phyloP scores from a whole-genome alignment of 2,888 invertebrate species.

The Villa cingulata region DNA sequence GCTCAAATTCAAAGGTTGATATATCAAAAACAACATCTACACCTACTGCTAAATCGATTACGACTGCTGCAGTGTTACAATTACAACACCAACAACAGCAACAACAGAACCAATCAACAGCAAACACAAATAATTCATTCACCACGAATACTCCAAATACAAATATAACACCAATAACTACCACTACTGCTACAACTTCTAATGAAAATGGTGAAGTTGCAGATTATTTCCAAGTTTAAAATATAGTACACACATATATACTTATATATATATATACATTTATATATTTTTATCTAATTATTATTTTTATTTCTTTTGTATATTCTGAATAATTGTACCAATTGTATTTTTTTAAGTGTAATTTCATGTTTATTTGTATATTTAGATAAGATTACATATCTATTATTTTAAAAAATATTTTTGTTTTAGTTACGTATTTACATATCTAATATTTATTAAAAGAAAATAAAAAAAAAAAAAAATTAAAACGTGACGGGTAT shows the following conservation, averaged over 20 bases:
- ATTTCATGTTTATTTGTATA: too few relatives aligned
- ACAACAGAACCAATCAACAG: not conserved
- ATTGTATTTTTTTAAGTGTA: too few relatives aligned
- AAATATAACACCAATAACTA: too few relatives aligned
- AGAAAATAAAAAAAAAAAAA: not conserved
- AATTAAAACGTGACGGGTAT: constrained; percentile 5
- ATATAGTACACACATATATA: too few relatives aligned
- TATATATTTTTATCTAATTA: too few relatives aligned
- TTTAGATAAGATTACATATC: too few relatives aligned
- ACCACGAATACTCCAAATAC: constrained; percentile 14
- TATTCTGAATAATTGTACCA: too few relatives aligned
- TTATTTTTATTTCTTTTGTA: too few relatives aligned
- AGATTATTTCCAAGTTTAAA: constrained; percentile 37
- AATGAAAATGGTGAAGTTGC: constrained; percentile 29
- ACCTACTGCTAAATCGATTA: not conserved
- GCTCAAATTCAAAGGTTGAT: not conserved
- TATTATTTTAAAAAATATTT: too few relatives aligned
- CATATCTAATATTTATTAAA: too few relatives aligned
- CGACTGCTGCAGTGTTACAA: not conserved
- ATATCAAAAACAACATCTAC: not conserved
- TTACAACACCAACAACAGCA: not conserved
- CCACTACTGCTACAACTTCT: constrained; percentile 9
- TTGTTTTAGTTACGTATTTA: too few relatives aligned
- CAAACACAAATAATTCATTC: not conserved
- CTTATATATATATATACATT: too few relatives aligned